Percentiles rank a stretch among this genome's conserved stretches.
Conservation (phyloP, 2,888 invertebrate species). For the Melanophora roralis region DNA sequence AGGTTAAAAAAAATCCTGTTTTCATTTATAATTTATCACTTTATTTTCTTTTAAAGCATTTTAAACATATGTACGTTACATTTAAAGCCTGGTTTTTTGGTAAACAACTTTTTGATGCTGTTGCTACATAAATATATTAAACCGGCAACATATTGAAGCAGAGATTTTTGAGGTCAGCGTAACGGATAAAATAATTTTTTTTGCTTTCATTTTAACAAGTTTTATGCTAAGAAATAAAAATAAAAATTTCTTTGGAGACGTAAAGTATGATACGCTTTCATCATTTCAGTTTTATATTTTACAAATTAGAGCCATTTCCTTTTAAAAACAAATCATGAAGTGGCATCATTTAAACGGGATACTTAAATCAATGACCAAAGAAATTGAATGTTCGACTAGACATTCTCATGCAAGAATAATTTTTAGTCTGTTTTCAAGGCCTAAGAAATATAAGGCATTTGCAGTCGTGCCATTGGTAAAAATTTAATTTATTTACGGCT, state of each 20-base stretch:
- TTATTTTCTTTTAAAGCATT: not conserved
- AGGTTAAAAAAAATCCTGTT: slow-evolving; percentile 59
- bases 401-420: no score
- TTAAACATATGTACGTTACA: slow-evolving; percentile 17
- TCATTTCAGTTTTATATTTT: slow-evolving; percentile 36
- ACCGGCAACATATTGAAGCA: not conserved
- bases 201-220: slow-evolving; percentile 56
- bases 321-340: slow-evolving; percentile 33
- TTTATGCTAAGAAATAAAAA: slow-evolving; percentile 2
- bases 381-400: not conserved
- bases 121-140: not conserved
- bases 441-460: no score
- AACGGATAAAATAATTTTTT: slow-evolving; percentile 59
- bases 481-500: no score
- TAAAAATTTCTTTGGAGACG: slow-evolving; percentile 8
- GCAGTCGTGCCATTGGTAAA: no score
- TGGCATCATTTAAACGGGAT: slow-evolving; percentile 23
- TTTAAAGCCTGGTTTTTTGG: slow-evolving; percentile 26
- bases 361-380: not conserved
- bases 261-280: slow-evolving; percentile 48
- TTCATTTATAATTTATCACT: slow-evolving; percentile 11
- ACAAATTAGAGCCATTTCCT: slow-evolving; percentile 47
- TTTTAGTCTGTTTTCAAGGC: no score
- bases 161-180: slow-evolving; percentile 58
- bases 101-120: slow-evolving; percentile 1